These are phyloP conservation scores for Holocentrus rufus DNA, from an alignment of 2,797 vertebrate genomes.

Conservation along the genomic window DNA sequence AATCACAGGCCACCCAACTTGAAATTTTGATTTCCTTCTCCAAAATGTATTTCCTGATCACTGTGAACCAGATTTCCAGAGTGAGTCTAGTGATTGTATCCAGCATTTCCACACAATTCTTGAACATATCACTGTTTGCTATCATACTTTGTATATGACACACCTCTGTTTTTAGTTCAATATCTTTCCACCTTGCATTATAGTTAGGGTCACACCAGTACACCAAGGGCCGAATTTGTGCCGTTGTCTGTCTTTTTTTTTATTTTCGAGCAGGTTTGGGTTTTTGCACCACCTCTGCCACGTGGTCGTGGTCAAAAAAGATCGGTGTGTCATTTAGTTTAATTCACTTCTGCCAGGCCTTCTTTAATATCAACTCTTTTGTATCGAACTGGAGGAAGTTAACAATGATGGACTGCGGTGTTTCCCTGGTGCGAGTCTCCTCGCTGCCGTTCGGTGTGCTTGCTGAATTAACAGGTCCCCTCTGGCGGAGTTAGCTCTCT, in stretches of 20 bases:
- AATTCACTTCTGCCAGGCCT: slow-evolving; percentile 9
- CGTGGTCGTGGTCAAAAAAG: slow-evolving; percentile 25
- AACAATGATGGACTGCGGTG: background rate
- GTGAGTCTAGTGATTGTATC: background rate
- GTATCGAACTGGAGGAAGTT: slow-evolving; percentile 16
- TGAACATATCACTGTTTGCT: too few relatives aligned
- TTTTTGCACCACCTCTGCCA: background rate
- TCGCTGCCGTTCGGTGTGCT: background rate
- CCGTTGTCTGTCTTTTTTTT: too few relatives aligned
- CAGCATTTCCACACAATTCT: background rate
- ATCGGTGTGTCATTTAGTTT: background rate
- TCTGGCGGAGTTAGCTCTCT: background rate
- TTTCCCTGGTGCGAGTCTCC: background rate
- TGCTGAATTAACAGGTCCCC: background rate
- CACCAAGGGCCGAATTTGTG: background rate
- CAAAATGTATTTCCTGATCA: slow-evolving; percentile 4
- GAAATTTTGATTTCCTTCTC: background rate
- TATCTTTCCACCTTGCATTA: slow-evolving; percentile 11
- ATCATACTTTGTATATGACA: background rate
- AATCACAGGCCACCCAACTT: background rate
- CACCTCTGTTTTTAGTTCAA: background rate
- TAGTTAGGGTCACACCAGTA: slow-evolving; percentile 3
- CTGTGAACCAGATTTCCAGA: background rate
- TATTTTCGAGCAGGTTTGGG: background rate
- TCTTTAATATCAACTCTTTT: slow-evolving; percentile 8